Base-by-base conservation (phyloP, 2,888 invertebrate genomes). In the Trissonchulus sp. region DNA sequence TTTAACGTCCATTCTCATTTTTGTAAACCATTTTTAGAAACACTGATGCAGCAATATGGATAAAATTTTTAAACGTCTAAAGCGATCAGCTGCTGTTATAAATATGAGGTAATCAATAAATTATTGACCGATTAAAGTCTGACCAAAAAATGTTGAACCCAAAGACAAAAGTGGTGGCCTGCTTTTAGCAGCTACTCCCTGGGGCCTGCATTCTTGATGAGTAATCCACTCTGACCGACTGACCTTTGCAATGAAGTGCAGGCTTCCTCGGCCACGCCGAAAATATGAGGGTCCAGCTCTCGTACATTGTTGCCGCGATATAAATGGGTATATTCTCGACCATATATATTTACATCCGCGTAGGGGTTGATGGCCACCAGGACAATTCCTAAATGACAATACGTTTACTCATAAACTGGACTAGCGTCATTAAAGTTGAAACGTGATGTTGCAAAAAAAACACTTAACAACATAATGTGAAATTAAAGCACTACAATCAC, bases 301-400 rank as follows among this genome's bases (percentile, higher is more conserved):
- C 83, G 79, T 0, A 82, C 82, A 63, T 82, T 81, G 63, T 81
- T 79, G 28, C 81, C 81, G 33, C 79, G 79, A 73, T 83, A 83
- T 23, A 83, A 80, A 79, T 81, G 63, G 28, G 78, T 73, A 3
- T 28, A 74, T 8, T 35, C 30, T 38, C 34, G 28, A 18, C 72
- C 60, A 31, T 75, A 75, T 8, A 75, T 3, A 38, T 33, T 60
- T 36, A 48, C 48, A 72, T 84, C 93, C 84, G 92, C 90, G 87
- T 99, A 99, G 0, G 99, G 99, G 86, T 99, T 99, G 83, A 99
- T 94, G 63, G 98, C 98, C 63, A 99, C 98, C 78, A 99, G 88
- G 0, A 99, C 96, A 83, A 99, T 99, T 23, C 89, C 88, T n/a
- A n/a, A 74, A 74, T 31, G 35, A 88, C n/a, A 75, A 75, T 35